Evolutionary conservation across 2,888 invertebrate species (phyloP), one percentile per base, ranked within the genome.

Genomic region (Cephus pulcher): DNA sequence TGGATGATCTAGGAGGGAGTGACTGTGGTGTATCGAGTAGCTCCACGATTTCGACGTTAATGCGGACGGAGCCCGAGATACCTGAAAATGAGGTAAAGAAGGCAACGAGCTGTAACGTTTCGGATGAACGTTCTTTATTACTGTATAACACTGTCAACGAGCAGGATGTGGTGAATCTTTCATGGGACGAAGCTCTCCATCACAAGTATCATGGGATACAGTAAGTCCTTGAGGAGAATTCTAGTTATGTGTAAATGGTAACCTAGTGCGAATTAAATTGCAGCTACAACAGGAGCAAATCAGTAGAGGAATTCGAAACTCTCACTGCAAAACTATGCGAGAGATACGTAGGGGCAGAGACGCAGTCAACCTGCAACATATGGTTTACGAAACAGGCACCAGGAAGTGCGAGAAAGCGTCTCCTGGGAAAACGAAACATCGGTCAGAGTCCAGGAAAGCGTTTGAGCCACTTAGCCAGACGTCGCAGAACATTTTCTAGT

Each of bases 401-500:
- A 0, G 93, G 93, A 80, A 96, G 95, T 88, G 95, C 95, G 15
- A 94, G 94, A 87, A 95, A 95, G 86, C 91, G 94, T 75, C 88
- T 94, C 80, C 92, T 95, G 56, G 93, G 94, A 80, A 94, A 94
- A 93, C 91, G 92, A 79, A 88, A 88, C 81, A 89, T 92, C 40
- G 92, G 92, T 6, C 92, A 95, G 88, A 96, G 96, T 1, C 96
- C 97, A 0, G 96, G 96, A 0, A 94, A 95, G 80, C 93, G 96
- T 11, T 91, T 97, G 32, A 96, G 96, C 79, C 96, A 97, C 88
- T 92, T 97, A 86, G 96, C 96, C 1, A 94, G 95, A 78, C 93
- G 97, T 11, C 93, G 96, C 76, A 95, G 95, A 84, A 95, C 95
- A 1, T 97, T 97, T 90, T 96, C 96, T 78, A 96, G 95, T 74